These are phyloP conservation scores for Thermophis baileyi DNA, from an alignment of 2,113 vertebrate species.

Conservation along the genomic window DNA sequence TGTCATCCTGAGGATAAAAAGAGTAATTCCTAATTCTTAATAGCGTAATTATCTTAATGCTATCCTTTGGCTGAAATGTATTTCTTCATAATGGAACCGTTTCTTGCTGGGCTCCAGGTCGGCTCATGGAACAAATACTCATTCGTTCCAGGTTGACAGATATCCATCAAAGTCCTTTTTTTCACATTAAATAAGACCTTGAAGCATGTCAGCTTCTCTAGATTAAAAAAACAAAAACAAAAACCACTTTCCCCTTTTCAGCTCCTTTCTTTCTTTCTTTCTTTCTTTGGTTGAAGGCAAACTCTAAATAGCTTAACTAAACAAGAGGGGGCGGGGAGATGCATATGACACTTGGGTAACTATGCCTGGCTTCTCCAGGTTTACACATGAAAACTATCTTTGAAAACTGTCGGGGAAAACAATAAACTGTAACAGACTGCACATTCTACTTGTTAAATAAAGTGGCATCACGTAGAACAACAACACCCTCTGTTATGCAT, in stretches of 20 bases:
- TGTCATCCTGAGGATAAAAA: slow-evolving; percentile 48
- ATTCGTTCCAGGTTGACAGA: slow-evolving; percentile 4
- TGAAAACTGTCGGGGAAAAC: neutral
- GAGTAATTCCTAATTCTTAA: slow-evolving; percentile 38
- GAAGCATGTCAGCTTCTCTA: neutral
- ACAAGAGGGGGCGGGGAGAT: neutral
- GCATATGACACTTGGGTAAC: too few species aligned
- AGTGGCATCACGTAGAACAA: neutral
- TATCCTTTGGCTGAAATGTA: slow-evolving; percentile 50
- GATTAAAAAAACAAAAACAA: neutral
- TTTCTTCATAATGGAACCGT: slow-evolving; percentile 34
- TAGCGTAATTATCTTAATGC: slow-evolving; percentile 39
- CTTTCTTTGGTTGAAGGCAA: neutral
- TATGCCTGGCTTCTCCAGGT: neutral
- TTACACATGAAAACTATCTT: neutral
- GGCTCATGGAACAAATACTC: neutral
- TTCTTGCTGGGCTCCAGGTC: slow-evolving; percentile 35
- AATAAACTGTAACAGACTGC: neutral
- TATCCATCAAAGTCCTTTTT: neutral
- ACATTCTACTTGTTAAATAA: neutral
- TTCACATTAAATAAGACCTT: neutral
- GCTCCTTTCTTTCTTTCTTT: neutral
- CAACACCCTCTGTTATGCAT: neutral
- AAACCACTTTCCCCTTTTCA: neutral
- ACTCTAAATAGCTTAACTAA: neutral